Percentiles rank a stretch among this genome's conserved stretches.
phyloP scores from a whole-genome alignment of 2,888 invertebrate genomes.

The Anagyrus pseudococci region DNA sequence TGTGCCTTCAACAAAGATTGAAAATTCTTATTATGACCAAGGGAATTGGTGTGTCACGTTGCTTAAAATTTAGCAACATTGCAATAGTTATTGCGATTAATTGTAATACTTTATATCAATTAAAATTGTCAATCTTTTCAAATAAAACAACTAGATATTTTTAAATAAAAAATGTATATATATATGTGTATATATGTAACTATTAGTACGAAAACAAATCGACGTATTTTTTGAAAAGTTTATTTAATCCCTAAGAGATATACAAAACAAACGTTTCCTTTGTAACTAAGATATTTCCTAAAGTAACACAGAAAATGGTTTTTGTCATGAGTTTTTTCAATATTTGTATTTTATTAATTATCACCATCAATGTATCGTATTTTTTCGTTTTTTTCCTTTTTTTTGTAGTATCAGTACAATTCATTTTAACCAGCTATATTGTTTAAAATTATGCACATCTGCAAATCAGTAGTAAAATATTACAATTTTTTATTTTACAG shows the following conservation, averaged over 20 bases:
- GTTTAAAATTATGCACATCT: constrained; percentile 61
- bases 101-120: no score
- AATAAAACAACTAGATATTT: background rate
- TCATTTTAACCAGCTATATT: constrained; percentile 57
- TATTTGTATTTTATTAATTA: constrained; percentile 54
- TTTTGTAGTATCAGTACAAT: constrained; percentile 54
- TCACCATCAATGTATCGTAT: constrained; percentile 44
- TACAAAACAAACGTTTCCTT: constrained; percentile 69
- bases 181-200: constrained; percentile 20
- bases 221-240: constrained; percentile 65
- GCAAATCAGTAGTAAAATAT: constrained; percentile 64
- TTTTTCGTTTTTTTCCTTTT: constrained; percentile 5
- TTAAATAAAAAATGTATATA: constrained; percentile 1
- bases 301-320: constrained; percentile 66
- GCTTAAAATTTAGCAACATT: constrained; percentile 63
- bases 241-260: constrained; percentile 68
- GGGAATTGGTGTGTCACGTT: constrained; percentile 95
- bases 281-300: constrained; percentile 62
- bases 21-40: constrained; percentile 87
- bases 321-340: constrained; percentile 61
- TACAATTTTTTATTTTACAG: constrained; percentile 63
- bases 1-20: constrained; percentile 65
- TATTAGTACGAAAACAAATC: constrained; percentile 28
- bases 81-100: no score
- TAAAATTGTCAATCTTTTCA: background rate